Evolutionary conservation across 1,140 invertebrate genomes (phyloP), one percentile per base, ranked within the genome.

Genomic region (Tachypleus tridentatus): DNA sequence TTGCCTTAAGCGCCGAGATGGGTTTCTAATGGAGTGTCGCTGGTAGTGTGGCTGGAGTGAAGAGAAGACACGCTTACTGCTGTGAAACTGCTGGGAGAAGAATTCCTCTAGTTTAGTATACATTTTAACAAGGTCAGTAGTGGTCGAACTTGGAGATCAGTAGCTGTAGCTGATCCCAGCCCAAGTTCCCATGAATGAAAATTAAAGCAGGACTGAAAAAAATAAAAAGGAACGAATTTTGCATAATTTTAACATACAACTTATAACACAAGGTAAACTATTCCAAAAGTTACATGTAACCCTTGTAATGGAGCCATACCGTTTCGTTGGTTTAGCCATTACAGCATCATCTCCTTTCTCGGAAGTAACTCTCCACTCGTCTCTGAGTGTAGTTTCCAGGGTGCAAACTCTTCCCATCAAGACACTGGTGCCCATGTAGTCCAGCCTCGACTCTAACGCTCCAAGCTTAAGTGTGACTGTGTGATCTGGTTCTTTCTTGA

Each of bases 141-240:
- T 97, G 0, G 95, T 97, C 49, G 93, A n/a, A 96, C 76, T 94
- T 89, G 10, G 89, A 93, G 72, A 98, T 97, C 83, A 97, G 88
- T 48, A 97, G 83, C 79, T 98, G 94, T 9, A 96, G 81, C 76
- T 96, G 92, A 74, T 97, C 92, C 95, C 94, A 98, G 56, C 82
- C 83, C 53, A 98, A 79, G 71, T 92, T 89, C 11, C 93, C 92
- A 76, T 97, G 90, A 73, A 95, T 87, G 73, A 97, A 91, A 72
- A 97, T 91, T 70, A 90, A 85, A 0, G 92, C 91, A 10, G 91
- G 88, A 68, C 91, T 88, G 73, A 57, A 72, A 69, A 0, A 29
- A 29, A 29, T 29, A 29, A 29, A 29, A 29, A 29, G 29, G 29
- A 29, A 29, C 29, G 29, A 29, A 29, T 29, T 29, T 29, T 29